Percentiles rank a stretch among this genome's conserved stretches.
phyloP scores from a whole-genome alignment of 2,888 invertebrate genomes.

The Amblyjoppa proteus region DNA sequence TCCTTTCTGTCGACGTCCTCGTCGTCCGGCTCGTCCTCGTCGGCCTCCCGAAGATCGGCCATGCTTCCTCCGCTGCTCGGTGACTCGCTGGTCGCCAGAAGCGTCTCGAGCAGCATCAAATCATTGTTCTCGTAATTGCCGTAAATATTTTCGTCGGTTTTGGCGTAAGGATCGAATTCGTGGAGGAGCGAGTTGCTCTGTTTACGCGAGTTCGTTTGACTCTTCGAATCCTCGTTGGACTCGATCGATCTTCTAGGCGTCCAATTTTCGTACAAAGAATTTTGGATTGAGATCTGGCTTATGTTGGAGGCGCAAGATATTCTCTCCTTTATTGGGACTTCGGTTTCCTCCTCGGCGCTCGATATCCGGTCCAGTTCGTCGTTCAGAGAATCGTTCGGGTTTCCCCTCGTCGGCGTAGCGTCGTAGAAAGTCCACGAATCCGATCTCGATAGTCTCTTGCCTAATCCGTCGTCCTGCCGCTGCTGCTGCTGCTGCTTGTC shows the following conservation, averaged over 20 bases:
- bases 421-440: conserved; percentile 87
- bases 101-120: conserved; percentile 88
- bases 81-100: conserved; percentile 90
- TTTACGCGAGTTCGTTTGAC: conserved; percentile 77
- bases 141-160: conserved; percentile 75
- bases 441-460: conserved; percentile 83
- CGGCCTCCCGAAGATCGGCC: conserved; percentile 85
- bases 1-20: conserved; percentile 85
- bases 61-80: conserved; percentile 86
- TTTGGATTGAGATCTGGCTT: conserved; percentile 78
- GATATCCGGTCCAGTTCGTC: conserved; percentile 80
- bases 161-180: conserved; percentile 80
- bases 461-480: conserved; percentile 74
- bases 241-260: conserved; percentile 59
- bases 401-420: conserved; percentile 72
- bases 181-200: conserved; percentile 77
- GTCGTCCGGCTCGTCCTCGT: conserved; percentile 82
- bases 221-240: conserved; percentile 64
- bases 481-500: conserved; percentile 73
- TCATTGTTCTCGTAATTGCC: conserved; percentile 87
- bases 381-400: conserved; percentile 69
- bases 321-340: conserved; percentile 69
- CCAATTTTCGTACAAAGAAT: conserved; percentile 86
- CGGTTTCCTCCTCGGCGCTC: conserved; percentile 75
- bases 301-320: conserved; percentile 72